phyloP scores from a whole-genome alignment of 2,113 vertebrate genomes.

The Ailurus styani region DNA sequence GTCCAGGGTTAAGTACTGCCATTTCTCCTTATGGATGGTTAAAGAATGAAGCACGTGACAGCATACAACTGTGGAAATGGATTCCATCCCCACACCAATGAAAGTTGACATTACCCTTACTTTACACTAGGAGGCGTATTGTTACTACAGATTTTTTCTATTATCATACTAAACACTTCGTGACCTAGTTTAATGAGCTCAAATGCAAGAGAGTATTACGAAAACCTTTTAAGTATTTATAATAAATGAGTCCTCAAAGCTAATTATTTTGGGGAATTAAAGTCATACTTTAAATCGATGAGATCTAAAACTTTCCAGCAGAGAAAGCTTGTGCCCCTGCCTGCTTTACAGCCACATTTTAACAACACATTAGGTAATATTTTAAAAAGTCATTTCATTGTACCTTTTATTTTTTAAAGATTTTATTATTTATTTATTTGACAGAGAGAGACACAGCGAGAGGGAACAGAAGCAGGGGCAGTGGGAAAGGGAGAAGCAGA shows the following conservation, averaged over 20 bases:
- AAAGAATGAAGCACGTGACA: slow-evolving; percentile 74
- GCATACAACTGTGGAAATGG: slow-evolving; percentile 68
- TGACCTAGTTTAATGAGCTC: background rate
- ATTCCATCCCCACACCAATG: slow-evolving; percentile 58
- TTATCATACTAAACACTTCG: background rate
- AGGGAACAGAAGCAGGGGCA: too few species aligned
- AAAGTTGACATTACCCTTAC: slow-evolving; percentile 61
- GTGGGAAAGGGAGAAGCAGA: too few species aligned
- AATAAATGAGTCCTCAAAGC: background rate
- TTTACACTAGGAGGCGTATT: slow-evolving; percentile 82
- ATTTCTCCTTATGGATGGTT: slow-evolving; percentile 68
- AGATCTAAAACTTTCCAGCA: background rate
- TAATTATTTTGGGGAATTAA: slow-evolving; percentile 17
- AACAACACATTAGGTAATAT: slow-evolving; percentile 28
- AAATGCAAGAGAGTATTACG: slow-evolving; percentile 38
- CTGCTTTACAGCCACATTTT: background rate
- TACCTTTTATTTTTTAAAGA: background rate
- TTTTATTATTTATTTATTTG: too few species aligned
- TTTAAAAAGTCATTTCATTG: slow-evolving; percentile 19
- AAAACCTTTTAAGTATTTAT: slow-evolving; percentile 33
- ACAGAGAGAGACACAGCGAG: too few species aligned
- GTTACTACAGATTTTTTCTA: slow-evolving; percentile 64
- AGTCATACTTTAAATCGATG: background rate
- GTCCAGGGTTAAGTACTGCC: slow-evolving; percentile 63
- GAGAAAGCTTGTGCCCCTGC: background rate